These are phyloP conservation scores for Meteorus colon DNA, from an alignment of 2,888 invertebrate species.

Conservation along the genomic window DNA sequence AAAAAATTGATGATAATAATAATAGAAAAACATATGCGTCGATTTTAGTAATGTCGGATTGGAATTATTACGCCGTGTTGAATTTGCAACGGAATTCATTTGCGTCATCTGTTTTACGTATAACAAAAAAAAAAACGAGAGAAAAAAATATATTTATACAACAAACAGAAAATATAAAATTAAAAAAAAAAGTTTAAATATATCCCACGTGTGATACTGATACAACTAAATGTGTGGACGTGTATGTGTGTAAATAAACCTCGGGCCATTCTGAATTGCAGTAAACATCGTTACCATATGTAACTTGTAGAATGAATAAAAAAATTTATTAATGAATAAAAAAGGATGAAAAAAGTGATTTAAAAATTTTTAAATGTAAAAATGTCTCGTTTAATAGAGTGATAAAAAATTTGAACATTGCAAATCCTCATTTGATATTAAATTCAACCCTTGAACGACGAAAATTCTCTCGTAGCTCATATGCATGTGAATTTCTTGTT, in stretches of 20 bases:
- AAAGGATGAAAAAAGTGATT: neutral
- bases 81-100: constrained; percentile 8
- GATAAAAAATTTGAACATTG: constrained; percentile 8
- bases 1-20: neutral
- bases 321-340: neutral
- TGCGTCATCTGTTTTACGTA: constrained; percentile 18
- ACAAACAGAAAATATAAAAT: neutral
- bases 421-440: constrained; percentile 31
- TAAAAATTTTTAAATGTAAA: neutral
- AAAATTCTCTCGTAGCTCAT: neutral
- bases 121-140: neutral
- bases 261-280: neutral
- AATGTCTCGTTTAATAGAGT: neutral
- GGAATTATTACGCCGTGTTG: constrained; percentile 14
- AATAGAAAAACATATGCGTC: neutral
- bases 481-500: neutral
- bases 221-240: neutral
- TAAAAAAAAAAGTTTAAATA: neutral
- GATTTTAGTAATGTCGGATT: constrained; percentile 22
- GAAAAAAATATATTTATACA: neutral
- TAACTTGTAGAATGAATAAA: neutral
- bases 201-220: neutral
- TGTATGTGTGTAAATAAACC: constrained; percentile 1
- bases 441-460: constrained; percentile 1
- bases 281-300: neutral